Evolutionary conservation across 1,140 invertebrate species (phyloP).

Genomic region (Frieseomelitta varia): DNA sequence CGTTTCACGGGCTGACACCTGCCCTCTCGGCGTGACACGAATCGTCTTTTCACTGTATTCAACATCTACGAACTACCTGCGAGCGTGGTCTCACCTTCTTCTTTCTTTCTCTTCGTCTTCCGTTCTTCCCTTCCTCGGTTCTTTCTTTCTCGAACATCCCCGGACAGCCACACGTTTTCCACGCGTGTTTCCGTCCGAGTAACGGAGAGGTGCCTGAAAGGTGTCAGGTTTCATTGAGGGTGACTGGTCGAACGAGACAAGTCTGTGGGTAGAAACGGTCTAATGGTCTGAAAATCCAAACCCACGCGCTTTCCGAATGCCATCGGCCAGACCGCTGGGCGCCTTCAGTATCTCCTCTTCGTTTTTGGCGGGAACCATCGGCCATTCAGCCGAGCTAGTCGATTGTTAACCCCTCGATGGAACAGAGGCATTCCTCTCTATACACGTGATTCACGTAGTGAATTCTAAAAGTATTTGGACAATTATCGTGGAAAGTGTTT

Average conservation of each 20-base stretch:
- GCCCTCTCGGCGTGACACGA: slow-evolving; percentile 49
- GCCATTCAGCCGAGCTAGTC: not conserved
- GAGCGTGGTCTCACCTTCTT: slow-evolving; percentile 13
- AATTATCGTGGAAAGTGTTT: no score
- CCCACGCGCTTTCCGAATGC: slow-evolving; percentile 53
- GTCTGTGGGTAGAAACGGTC: slow-evolving; percentile 47
- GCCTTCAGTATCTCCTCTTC: slow-evolving; percentile 10
- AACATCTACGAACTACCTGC: slow-evolving; percentile 54
- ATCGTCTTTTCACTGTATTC: slow-evolving; percentile 54
- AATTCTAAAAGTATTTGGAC: no score
- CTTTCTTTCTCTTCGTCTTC: no score
- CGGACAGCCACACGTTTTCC: not conserved
- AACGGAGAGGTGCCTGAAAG: slow-evolving; percentile 10
- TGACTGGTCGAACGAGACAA: slow-evolving; percentile 39
- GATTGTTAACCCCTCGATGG: slow-evolving; percentile 26
- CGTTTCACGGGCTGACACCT: slow-evolving; percentile 61
- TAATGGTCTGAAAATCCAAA: slow-evolving; percentile 53
- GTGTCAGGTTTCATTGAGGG: slow-evolving; percentile 64
- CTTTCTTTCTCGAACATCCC: not conserved
- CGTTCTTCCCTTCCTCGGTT: not conserved
- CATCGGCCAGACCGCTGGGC: slow-evolving; percentile 53
- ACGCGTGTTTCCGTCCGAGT: not conserved
- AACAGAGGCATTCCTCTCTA: slow-evolving; percentile 12
- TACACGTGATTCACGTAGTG: not conserved
- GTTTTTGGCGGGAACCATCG: slow-evolving; percentile 52